Percentiles rank a stretch among this genome's conserved stretches.
These are phyloP conservation scores for Platichthys flesus DNA, from an alignment of 2,113 vertebrate species.

Conservation along the genomic window DNA sequence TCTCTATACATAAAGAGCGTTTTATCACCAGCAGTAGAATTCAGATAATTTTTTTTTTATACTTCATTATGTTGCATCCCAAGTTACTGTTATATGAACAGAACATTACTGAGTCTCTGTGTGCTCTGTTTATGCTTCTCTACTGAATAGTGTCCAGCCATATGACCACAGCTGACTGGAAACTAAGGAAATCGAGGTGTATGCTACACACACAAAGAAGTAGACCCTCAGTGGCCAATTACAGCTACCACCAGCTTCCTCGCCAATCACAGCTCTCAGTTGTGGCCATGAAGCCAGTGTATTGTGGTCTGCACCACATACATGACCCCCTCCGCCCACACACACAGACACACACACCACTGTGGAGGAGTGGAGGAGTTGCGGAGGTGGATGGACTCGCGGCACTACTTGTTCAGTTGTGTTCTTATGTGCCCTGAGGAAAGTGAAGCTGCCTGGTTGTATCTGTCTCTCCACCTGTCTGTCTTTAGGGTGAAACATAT, in stretches of 20 bases:
- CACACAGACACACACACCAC: background rate
- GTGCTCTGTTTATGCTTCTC: slow-evolving; percentile 12
- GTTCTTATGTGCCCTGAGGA: slow-evolving; percentile 13
- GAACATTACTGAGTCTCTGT: background rate
- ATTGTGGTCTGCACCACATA: too few relatives aligned
- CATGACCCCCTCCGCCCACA: too few relatives aligned
- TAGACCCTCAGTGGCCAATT: slow-evolving; percentile 65
- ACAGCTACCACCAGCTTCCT: slow-evolving; percentile 39
- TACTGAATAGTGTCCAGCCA: slow-evolving; percentile 20
- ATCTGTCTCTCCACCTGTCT: slow-evolving; percentile 11
- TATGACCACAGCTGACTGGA: slow-evolving; percentile 5
- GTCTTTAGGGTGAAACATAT: background rate
- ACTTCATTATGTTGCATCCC: background rate
- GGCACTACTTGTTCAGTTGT: slow-evolving; percentile 32
- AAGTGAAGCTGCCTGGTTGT: background rate
- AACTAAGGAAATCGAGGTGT: slow-evolving; percentile 9
- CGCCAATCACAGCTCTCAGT: slow-evolving; percentile 30
- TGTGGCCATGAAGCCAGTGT: too few relatives aligned
- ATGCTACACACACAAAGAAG: slow-evolving; percentile 31
- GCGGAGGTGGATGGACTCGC: slow-evolving; percentile 3
- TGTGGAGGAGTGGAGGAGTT: background rate
- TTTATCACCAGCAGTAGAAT: too few relatives aligned
- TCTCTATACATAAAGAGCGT: too few relatives aligned
- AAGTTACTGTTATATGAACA: background rate
- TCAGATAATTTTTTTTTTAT: too few relatives aligned